These are phyloP conservation scores for Agapornis canus DNA, from an alignment of 2,797 vertebrate species.

Conservation along the genomic window DNA sequence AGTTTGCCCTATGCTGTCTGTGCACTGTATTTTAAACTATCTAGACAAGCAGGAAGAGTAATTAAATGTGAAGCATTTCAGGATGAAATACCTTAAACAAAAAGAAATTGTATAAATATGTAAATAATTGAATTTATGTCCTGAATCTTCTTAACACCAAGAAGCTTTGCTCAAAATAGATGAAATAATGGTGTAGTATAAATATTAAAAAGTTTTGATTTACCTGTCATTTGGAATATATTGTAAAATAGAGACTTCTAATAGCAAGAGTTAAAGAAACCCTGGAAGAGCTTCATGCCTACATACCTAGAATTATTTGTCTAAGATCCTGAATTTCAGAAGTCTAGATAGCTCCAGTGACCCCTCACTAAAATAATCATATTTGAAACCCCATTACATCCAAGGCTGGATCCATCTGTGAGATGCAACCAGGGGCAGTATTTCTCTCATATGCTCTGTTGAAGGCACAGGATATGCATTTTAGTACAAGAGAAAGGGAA, in stretches of 20 bases:
- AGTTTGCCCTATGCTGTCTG: not conserved
- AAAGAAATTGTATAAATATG: slow-evolving; percentile 24
- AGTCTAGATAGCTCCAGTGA: not conserved
- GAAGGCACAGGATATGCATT: not conserved
- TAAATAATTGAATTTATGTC: slow-evolving; percentile 36
- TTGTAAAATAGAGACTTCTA: slow-evolving; percentile 2
- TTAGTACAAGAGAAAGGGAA: not conserved
- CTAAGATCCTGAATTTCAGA: not conserved
- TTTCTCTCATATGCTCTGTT: not conserved
- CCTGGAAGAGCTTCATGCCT: not conserved
- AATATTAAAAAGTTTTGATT: slow-evolving; percentile 35
- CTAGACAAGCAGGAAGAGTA: slow-evolving; percentile 19
- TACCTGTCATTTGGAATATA: slow-evolving; percentile 25
- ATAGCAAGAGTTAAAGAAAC: not conserved
- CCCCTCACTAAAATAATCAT: not conserved
- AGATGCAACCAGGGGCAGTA: not conserved
- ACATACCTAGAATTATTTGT: not conserved
- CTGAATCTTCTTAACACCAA: slow-evolving; percentile 9
- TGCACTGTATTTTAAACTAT: not conserved
- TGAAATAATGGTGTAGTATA: not conserved
- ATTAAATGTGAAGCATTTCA: slow-evolving; percentile 6
- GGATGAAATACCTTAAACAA: not conserved
- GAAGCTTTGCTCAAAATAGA: not conserved
- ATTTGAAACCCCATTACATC: not conserved
- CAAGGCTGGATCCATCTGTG: not conserved